Percentiles rank a stretch among this genome's conserved stretches.
phyloP scores from a whole-genome alignment of 2,113 vertebrate genomes.

The Merops nubicus region DNA sequence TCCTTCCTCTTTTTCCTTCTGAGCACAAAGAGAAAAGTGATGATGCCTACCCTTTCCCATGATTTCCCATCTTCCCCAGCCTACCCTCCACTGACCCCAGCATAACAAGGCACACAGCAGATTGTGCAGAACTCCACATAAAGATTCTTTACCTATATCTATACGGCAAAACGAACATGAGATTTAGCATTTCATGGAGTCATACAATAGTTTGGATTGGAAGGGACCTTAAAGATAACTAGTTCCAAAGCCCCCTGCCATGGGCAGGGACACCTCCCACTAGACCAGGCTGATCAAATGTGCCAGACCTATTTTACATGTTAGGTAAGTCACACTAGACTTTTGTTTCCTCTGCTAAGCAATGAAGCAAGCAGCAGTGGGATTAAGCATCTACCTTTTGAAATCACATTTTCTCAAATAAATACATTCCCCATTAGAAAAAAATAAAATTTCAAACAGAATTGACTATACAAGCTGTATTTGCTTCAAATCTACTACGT shows the following conservation, averaged over 20 bases:
- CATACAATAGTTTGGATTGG: too few species aligned
- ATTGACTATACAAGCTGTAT: background rate
- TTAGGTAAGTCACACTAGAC: background rate
- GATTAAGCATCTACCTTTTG: background rate
- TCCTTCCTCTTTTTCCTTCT: background rate
- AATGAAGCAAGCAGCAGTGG: background rate
- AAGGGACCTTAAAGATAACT: background rate
- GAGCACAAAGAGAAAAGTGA: background rate
- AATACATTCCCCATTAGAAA: background rate
- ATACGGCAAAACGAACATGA: background rate
- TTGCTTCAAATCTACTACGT: background rate
- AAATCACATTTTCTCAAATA: background rate
- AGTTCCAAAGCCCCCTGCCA: background rate
- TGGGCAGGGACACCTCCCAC: background rate
- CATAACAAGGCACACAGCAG: background rate
- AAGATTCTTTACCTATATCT: background rate
- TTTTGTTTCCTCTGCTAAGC: background rate
- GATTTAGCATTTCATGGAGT: background rate
- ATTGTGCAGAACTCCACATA: background rate
- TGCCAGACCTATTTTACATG: background rate
- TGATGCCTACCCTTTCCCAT: background rate
- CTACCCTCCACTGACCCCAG: background rate
- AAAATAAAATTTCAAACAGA: background rate
- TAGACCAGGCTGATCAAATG: background rate
- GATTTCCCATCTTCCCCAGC: background rate